A percentile compares a stretch with the other conserved stretches of the same genome.
Evolutionary conservation across 2,888 invertebrate genomes (phyloP).

Genomic region (Encarsia formosa): DNA sequence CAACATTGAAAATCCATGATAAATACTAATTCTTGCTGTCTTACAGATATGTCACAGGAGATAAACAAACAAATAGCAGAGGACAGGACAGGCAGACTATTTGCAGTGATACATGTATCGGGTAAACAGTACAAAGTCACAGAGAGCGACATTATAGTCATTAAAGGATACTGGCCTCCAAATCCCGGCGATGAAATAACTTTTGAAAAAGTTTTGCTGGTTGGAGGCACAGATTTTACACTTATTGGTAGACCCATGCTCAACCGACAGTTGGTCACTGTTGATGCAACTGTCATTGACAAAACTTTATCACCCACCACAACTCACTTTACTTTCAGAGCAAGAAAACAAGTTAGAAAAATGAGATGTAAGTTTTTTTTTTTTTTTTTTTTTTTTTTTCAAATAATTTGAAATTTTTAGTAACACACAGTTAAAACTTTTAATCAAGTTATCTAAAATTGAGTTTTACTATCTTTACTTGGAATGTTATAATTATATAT

Average conservation of each 20-base stretch:
- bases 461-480: too few relatives aligned
- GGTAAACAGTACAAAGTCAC: constrained; percentile 85
- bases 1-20: too few relatives aligned
- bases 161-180: constrained; percentile 83
- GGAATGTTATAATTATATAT: not conserved
- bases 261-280: constrained; percentile 66
- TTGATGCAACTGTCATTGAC: constrained; percentile 79
- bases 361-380: constrained; percentile 61
- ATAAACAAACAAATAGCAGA: constrained; percentile 63
- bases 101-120: constrained; percentile 76
- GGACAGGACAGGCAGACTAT: constrained; percentile 61
- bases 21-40: too few relatives aligned
- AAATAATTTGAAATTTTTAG: too few relatives aligned
- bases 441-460: too few relatives aligned
- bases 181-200: constrained; percentile 73
- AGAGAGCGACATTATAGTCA: constrained; percentile 75
- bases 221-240: constrained; percentile 76
- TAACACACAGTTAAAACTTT: too few relatives aligned
- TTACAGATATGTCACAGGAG: constrained; percentile 57
- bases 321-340: constrained; percentile 70
- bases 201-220: constrained; percentile 78
- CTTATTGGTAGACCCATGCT: constrained; percentile 76
- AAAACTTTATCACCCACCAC: constrained; percentile 78
- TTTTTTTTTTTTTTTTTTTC: too few relatives aligned
- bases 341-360: constrained; percentile 73